Percentiles rank a stretch among this genome's conserved stretches.
Conservation (phyloP, 1,140 invertebrate genomes). For the Andricus grossulariae region DNA sequence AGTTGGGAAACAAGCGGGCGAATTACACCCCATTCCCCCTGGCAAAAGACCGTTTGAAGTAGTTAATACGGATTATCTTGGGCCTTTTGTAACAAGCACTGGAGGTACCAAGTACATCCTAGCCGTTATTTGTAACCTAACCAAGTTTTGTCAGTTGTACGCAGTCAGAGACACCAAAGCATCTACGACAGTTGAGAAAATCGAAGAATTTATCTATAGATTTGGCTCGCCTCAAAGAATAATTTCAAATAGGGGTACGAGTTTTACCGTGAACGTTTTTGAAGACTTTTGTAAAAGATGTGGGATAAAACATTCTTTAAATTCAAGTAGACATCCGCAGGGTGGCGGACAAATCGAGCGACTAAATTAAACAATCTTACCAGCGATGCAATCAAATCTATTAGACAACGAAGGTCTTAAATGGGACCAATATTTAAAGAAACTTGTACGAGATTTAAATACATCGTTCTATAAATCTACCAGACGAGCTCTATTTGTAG, state of each 20-base stretch:
- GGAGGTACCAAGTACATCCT: too few relatives aligned
- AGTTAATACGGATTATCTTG: too few relatives aligned
- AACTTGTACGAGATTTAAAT: slow-evolving; percentile 42
- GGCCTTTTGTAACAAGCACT: too few relatives aligned
- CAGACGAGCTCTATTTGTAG: slow-evolving; percentile 37
- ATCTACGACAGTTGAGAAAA: neutral
- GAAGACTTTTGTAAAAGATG: slow-evolving; percentile 47
- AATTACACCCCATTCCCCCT: too few relatives aligned
- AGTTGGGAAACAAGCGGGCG: too few relatives aligned
- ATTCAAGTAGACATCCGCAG: slow-evolving; percentile 53
- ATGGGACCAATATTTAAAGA: slow-evolving; percentile 37
- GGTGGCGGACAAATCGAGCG: slow-evolving; percentile 46
- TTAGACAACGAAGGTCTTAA: neutral
- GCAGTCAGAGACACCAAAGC: neutral
- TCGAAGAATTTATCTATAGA: neutral
- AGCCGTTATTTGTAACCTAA: too few relatives aligned
- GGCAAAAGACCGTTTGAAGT: too few relatives aligned
- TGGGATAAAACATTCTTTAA: slow-evolving; percentile 55
- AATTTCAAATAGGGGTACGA: neutral
- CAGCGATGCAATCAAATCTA: slow-evolving; percentile 7
- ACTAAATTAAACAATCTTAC: slow-evolving; percentile 36
- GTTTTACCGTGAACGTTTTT: slow-evolving; percentile 56
- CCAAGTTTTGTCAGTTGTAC: slow-evolving; percentile 31
- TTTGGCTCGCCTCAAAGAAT: neutral
- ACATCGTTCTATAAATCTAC: slow-evolving; percentile 34